Evolutionary conservation across 2,797 vertebrate genomes (phyloP), one percentile per base, ranked within the genome.

Genomic region (Amblyopsis hoosieri): DNA sequence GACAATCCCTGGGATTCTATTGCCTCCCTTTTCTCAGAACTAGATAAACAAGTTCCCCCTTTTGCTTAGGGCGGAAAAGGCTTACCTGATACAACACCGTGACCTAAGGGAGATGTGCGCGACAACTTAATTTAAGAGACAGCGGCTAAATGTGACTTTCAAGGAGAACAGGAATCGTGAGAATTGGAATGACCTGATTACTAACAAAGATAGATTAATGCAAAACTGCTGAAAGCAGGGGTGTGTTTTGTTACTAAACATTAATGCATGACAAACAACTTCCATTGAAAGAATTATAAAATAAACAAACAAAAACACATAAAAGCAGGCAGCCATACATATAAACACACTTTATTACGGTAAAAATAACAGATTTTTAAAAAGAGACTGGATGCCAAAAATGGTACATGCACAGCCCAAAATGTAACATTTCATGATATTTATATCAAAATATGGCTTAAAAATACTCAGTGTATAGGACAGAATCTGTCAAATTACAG

Each of bases 11-110:
- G 19, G 85, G 87, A 90, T 92, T 92, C 89, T 75, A 91, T 92
- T 92, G 91, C 89, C 86, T 86, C 89, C 79, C 67, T 77, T 89
- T 79, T 85, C 83, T 78, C 76, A 90, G 78, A 93, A 94, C 93
- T 89, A 82, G 91, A 71, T 75, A 74, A 93, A 93, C 93, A 0
- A 81, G 93, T 94, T 94, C 57, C 60, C 66, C 66, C 76, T 84
- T 81, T 66, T 19, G 81, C 88, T 72, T 71, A 72, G 74, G 85
- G 85, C 69, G 33, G 75, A 89, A 86, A 85, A 85, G 72, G 72
- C 60, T 71, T 76, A 63, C 56, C 63, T 89, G 75, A 49, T 72
- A 53, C 69, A 82, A 81, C 85, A 54, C 75, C 57, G 70, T 84
- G 83, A 86, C 85, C 80, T 82, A 60, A 0, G 80, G 76, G 83